phyloP scores from a whole-genome alignment of 2,113 vertebrate genomes.

The Proterorhinus semilunaris region DNA sequence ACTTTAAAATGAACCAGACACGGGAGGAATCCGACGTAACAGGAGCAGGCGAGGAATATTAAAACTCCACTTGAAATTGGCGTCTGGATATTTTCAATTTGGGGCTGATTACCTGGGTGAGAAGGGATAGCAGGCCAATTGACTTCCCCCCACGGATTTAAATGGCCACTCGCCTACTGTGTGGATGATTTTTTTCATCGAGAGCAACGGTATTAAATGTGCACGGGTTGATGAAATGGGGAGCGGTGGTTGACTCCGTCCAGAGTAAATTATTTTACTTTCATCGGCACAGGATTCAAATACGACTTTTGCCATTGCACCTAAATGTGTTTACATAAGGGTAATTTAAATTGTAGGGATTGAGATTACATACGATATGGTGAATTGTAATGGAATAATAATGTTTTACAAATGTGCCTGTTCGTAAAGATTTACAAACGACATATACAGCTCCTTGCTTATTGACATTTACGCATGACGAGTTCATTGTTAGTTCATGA shows the following conservation, averaged over 20 bases:
- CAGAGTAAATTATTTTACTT: conserved; percentile 12
- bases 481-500: no score
- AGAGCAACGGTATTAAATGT: conserved; percentile 51
- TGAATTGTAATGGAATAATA: background rate
- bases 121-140: conserved; percentile 54
- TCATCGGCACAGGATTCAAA: conserved; percentile 9
- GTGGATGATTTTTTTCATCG: conserved; percentile 60
- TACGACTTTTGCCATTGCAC: conserved; percentile 4
- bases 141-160: conserved; percentile 49
- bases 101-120: conserved; percentile 62
- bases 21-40: conserved; percentile 23
- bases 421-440: no score
- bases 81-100: conserved; percentile 72
- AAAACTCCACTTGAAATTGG: conserved; percentile 53
- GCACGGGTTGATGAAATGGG: conserved; percentile 30
- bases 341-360: background rate
- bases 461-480: no score
- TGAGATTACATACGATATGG: background rate
- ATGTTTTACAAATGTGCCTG: no score
- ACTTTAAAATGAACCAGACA: conserved; percentile 26
- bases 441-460: no score
- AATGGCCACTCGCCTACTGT: conserved; percentile 51
- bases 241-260: conserved; percentile 7
- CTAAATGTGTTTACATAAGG: background rate
- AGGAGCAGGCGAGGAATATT: conserved; percentile 41